phyloP scores from a whole-genome alignment of 1,140 invertebrate genomes.

The Drosophila kanapiae region DNA sequence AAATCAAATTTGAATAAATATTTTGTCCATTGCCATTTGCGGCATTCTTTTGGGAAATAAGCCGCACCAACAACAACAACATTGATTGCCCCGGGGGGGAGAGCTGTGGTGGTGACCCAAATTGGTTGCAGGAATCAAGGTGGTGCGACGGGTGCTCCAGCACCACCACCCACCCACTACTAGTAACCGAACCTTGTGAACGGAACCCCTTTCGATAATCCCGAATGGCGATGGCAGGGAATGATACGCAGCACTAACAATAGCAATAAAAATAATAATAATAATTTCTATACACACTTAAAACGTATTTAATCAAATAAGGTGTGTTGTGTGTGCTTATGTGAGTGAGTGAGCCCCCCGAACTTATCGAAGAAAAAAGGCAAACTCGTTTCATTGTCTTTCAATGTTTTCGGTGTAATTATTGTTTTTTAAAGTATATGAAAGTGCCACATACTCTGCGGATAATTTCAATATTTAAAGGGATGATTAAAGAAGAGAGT shows the following conservation, averaged over 20 bases:
- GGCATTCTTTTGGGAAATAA: constrained; percentile 72
- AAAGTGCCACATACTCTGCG: constrained; percentile 26
- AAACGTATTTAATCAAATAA: constrained; percentile 66
- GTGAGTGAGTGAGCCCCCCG: constrained; percentile 47
- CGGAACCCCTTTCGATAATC: constrained; percentile 46
- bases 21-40: constrained; percentile 81
- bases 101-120: constrained; percentile 28
- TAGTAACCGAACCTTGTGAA: not conserved
- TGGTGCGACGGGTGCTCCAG: constrained; percentile 29
- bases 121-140: constrained; percentile 26
- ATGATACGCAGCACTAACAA: constrained; percentile 52
- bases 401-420: constrained; percentile 75
- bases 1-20: constrained; percentile 77
- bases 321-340: constrained; percentile 61
- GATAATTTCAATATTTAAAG: not conserved
- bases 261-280: constrained; percentile 58
- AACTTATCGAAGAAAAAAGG: constrained; percentile 65
- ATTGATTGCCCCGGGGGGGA: not conserved
- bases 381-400: constrained; percentile 80
- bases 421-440: constrained; percentile 48
- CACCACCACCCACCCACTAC: constrained; percentile 7
- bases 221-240: constrained; percentile 57
- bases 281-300: constrained; percentile 57
- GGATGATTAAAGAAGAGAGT: not conserved
- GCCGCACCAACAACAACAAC: not conserved